Evolutionary conservation across 1,140 invertebrate species (phyloP), one percentile per base, ranked within the genome.

Genomic region (Triops longicaudatus): DNA sequence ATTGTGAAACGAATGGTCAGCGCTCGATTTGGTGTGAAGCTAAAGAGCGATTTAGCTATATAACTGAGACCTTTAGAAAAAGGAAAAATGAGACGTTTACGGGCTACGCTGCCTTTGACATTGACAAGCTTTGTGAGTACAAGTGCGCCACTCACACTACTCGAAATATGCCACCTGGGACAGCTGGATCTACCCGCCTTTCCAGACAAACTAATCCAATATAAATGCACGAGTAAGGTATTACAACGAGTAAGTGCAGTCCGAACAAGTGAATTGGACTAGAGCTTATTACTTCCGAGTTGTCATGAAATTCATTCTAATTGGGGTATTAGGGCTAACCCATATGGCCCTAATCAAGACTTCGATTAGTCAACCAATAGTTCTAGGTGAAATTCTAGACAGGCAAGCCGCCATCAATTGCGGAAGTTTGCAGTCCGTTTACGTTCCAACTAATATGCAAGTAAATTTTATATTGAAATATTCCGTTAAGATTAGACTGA

Each of bases 341-440:
- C 26, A 41, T 6, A 42, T 31, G 11, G 17, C 17, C n/a, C 7
- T 0, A 26, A 17, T 26, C 22, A 75, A 17, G 73, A 26, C 63
- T 76, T 76, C 26, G 76, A 50, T 14, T 76, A 11, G 22, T 42
- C 27, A 71, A 26, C 75, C 41, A 72, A 73, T 72, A 4, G 22
- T 71, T 72, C 37, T 26, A 9, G 26, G n/a, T 14, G 26, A 71
- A 27, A 26, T 22, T 72, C 10, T 37, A 10, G 43, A 75, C 28
- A 43, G 27, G 7, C n/a, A 42, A 37, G 43, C 74, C 14, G 43
- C 41, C 1, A 27, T 50, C 74, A 75, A 71, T 22, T 77, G 76
- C 50, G 76, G 76, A 11, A 74, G 63, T n/a, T 73, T 42, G 27
- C n/a, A 26, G 27, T 26, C 76, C 9, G 76, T 77, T 26, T 73